phyloP scores from a whole-genome alignment of 1,140 invertebrate species.

The Colletes latitarsis region DNA sequence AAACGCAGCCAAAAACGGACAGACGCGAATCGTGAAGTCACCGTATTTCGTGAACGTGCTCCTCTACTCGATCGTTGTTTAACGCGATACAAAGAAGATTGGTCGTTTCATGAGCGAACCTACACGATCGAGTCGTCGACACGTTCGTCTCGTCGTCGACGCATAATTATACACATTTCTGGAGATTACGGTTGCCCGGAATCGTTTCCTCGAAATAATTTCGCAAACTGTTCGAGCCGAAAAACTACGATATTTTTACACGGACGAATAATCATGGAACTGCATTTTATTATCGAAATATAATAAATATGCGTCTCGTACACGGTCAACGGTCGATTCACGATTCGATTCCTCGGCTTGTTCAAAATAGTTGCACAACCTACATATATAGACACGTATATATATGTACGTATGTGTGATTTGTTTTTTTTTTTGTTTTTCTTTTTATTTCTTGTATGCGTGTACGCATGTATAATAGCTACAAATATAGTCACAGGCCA shows the following conservation, averaged over 20 bases:
- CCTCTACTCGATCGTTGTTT: neutral
- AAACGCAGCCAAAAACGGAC: neutral
- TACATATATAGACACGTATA: conserved; percentile 74
- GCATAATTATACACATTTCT: neutral
- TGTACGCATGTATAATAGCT: conserved; percentile 71
- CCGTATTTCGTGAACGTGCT: neutral
- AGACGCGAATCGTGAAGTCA: conserved; percentile 2
- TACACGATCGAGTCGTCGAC: neutral
- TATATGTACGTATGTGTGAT: conserved; percentile 62
- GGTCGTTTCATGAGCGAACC: conserved; percentile 16
- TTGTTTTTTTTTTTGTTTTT: conserved; percentile 3
- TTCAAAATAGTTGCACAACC: conserved; percentile 72
- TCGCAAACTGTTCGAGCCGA: too few species aligned
- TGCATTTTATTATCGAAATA: neutral
- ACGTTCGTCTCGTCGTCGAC: neutral
- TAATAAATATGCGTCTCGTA: neutral
- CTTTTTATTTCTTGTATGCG: conserved; percentile 19
- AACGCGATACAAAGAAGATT: conserved; percentile 30
- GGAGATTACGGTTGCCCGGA: too few species aligned
- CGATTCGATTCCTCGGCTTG: conserved; percentile 45
- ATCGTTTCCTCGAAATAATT: too few species aligned
- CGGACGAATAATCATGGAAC: too few species aligned
- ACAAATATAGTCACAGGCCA: conserved; percentile 81
- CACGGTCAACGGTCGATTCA: neutral
- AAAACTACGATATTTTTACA: too few species aligned